Conservation (phyloP, 2,888 invertebrate species). For the Pasiphila rectangulata region DNA sequence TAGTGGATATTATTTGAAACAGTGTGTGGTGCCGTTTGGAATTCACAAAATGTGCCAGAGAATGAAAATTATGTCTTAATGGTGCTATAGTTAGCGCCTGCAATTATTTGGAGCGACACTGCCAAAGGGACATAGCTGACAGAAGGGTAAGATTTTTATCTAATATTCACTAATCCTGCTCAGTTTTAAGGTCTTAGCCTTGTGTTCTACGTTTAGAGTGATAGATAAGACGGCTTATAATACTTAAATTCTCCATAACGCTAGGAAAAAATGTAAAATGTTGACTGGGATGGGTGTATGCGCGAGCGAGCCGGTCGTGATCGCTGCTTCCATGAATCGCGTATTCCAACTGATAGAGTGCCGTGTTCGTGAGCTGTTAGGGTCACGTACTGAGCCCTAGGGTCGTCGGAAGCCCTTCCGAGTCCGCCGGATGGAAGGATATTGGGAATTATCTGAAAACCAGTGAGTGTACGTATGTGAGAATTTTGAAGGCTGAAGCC, state of each 20-base stretch:
- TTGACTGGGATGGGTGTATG: conserved; percentile 44
- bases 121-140: conserved; percentile 73
- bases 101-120: conserved; percentile 71
- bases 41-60: conserved; percentile 79
- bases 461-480: conserved; percentile 33
- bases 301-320: conserved; percentile 46
- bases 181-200: conserved; percentile 36
- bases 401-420: conserved; percentile 24
- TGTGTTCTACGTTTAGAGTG: conserved; percentile 29
- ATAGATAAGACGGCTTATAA: conserved; percentile 17
- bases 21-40: conserved; percentile 73
- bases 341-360: conserved; percentile 43
- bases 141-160: conserved; percentile 75
- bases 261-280: conserved; percentile 4
- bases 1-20: conserved; percentile 63
- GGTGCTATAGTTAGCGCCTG: conserved; percentile 71
- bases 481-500: conserved; percentile 40
- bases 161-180: conserved; percentile 46
- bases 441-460: conserved; percentile 41
- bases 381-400: conserved; percentile 37
- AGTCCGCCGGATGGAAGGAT: conserved; percentile 35
- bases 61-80: conserved; percentile 78
- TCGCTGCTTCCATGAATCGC: conserved; percentile 34
- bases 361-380: conserved; percentile 39
- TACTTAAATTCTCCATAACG: conserved; percentile 15